phyloP scores from a whole-genome alignment of 2,888 invertebrate genomes.

The Brenthis daphne region DNA sequence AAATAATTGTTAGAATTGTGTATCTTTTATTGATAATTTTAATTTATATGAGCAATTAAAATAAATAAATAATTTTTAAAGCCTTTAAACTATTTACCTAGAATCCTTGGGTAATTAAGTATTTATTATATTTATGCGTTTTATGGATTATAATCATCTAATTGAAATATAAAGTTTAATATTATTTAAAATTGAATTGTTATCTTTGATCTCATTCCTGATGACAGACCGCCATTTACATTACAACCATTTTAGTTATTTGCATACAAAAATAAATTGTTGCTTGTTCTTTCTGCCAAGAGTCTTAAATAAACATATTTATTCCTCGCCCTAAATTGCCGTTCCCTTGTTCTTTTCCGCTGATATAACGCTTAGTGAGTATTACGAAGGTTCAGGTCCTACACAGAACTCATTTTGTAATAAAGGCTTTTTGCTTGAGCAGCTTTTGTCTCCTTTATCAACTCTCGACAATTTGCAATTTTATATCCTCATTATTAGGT shows the following conservation, averaged over 20 bases:
- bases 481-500: not conserved
- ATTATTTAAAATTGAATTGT: too few relatives aligned
- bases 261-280: not conserved
- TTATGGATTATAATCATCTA: too few relatives aligned
- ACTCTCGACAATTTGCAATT: not conserved
- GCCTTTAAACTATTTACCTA: too few relatives aligned
- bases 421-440: conserved; percentile 17
- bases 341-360: conserved; percentile 43
- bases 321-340: conserved; percentile 45
- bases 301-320: conserved; percentile 27
- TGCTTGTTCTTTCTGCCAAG: not conserved
- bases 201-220: too few relatives aligned
- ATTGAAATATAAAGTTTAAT: too few relatives aligned
- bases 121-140: too few relatives aligned
- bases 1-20: too few relatives aligned
- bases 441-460: conserved; percentile 3
- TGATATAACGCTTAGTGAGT: conserved; percentile 33
- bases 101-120: too few relatives aligned
- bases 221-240: too few relatives aligned
- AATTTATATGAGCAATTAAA: too few relatives aligned
- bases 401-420: conserved; percentile 29
- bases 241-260: not conserved
- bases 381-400: conserved; percentile 27
- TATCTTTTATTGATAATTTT: too few relatives aligned
- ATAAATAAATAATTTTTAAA: too few relatives aligned